phyloP scores from a whole-genome alignment of 1,140 invertebrate species.

The Bombus turneri region DNA sequence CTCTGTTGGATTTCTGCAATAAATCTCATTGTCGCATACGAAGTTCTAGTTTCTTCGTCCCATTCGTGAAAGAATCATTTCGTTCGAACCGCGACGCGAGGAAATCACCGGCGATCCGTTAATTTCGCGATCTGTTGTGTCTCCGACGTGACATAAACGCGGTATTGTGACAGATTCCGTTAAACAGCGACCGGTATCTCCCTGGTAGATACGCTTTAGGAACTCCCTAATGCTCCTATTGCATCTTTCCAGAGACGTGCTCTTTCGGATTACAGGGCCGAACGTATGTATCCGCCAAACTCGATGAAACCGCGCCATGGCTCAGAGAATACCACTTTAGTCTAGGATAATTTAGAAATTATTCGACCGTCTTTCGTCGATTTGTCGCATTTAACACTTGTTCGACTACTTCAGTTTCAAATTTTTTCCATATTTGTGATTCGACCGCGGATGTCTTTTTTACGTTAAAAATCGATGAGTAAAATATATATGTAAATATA shows the following conservation, averaged over 20 bases:
- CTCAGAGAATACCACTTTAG: not conserved
- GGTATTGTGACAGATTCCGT: slow-evolving; percentile 12
- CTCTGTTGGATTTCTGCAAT: too few relatives aligned
- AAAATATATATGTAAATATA: not conserved
- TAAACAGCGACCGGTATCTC: not conserved
- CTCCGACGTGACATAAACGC: too few relatives aligned
- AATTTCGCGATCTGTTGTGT: too few relatives aligned
- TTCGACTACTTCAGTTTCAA: not conserved
- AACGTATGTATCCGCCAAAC: not conserved
- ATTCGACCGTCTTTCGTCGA: too few relatives aligned
- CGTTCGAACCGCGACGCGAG: too few relatives aligned
- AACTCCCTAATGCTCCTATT: not conserved
- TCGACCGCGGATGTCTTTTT: not conserved
- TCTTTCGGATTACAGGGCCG: not conserved
- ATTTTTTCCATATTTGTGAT: not conserved
- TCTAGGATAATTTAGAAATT: not conserved
- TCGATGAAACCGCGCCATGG: not conserved
- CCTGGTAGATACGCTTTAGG: not conserved
- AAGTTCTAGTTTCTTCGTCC: too few relatives aligned
- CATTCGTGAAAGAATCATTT: too few relatives aligned
- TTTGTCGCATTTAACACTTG: not conserved
- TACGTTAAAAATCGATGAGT: not conserved
- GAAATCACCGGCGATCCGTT: too few relatives aligned
- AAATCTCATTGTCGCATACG: too few relatives aligned
- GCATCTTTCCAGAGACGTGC: not conserved